Evolutionary conservation across 1,140 invertebrate genomes (phyloP).

Genomic region (Macrostomum lignano): DNA sequence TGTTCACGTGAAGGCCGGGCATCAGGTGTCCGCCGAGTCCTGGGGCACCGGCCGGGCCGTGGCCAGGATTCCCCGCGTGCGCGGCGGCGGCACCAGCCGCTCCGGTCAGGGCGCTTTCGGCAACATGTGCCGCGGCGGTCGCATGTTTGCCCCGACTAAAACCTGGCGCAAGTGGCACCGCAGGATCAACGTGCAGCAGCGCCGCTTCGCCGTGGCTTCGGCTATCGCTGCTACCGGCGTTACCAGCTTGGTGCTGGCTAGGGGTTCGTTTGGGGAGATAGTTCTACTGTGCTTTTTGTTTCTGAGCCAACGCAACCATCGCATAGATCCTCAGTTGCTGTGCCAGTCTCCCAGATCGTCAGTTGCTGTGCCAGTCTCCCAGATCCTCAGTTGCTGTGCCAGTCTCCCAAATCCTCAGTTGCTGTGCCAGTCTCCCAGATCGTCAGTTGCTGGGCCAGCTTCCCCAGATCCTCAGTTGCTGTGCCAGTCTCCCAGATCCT

Average conservation of each 20-base stretch:
- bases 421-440: too few species aligned
- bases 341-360: too few species aligned
- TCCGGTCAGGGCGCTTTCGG: constrained; percentile 98
- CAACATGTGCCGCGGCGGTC: constrained; percentile 97
- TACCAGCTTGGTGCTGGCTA: constrained; percentile 76
- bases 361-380: too few species aligned
- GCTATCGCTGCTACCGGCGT: constrained; percentile 84
- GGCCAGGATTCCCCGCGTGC: constrained; percentile 95
- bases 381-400: too few species aligned
- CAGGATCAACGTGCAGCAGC: constrained; percentile 76
- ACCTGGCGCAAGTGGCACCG: constrained; percentile 90
- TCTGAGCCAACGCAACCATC: too few species aligned
- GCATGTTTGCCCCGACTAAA: constrained; percentile 97
- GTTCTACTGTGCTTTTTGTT: too few species aligned
- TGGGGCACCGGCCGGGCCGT: constrained; percentile 99
- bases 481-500: too few species aligned
- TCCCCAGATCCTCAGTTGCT: too few species aligned
- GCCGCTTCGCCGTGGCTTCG: constrained; percentile 71
- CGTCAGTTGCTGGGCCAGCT: too few species aligned
- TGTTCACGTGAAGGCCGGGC: constrained; percentile 84
- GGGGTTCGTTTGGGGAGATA: too few species aligned
- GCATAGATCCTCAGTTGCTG: too few species aligned
- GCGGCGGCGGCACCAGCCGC: constrained; percentile 93
- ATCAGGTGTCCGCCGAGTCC: constrained; percentile 96
- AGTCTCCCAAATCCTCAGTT: too few species aligned